Conservation (phyloP, 2,888 invertebrate species). For the Lasioglossum pauxillum region DNA sequence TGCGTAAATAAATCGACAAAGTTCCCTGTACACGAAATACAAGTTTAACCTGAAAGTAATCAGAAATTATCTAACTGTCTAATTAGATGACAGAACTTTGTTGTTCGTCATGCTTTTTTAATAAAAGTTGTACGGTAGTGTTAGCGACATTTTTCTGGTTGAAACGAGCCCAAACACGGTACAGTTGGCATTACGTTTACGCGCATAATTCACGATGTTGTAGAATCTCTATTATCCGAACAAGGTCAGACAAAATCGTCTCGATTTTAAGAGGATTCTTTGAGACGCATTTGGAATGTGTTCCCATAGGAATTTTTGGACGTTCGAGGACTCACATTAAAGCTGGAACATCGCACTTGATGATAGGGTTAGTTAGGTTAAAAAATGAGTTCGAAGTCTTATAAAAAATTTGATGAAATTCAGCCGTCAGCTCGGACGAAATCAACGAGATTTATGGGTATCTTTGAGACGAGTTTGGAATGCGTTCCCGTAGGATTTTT, state of each 20-base stretch:
- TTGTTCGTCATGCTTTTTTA: neutral
- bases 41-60: no score
- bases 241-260: neutral
- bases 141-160: neutral
- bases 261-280: neutral
- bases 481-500: no score
- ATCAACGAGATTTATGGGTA: no score
- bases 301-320: neutral
- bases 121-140: neutral
- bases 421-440: no score
- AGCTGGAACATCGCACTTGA: neutral
- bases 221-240: neutral
- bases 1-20: neutral
- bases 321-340: neutral
- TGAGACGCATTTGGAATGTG: neutral
- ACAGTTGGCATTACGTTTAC: neutral
- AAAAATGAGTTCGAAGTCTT: neutral
- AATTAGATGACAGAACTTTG: neutral
- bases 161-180: neutral
- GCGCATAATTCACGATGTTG: neutral
- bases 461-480: no score
- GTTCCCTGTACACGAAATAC: neutral
- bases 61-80: neutral
- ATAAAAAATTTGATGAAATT: no score
- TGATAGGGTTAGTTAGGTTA: accelerated